phyloP scores from a whole-genome alignment of 37 sponge, comb jelly and placozoan genomes.

The Dysidea cf. avara region DNA sequence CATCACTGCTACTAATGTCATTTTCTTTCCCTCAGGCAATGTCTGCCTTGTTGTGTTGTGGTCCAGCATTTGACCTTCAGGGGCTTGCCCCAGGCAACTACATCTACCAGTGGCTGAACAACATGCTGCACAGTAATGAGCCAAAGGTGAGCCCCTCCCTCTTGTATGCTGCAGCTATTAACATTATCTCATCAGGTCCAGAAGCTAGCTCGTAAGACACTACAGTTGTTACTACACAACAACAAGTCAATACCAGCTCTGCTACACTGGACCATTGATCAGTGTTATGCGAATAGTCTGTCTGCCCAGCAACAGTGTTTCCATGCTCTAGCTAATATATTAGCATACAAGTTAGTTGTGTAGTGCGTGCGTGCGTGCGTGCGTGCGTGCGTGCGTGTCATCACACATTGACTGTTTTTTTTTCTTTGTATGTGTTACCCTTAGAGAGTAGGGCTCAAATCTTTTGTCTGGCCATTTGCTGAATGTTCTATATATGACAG shows the following conservation, averaged over 20 bases:
- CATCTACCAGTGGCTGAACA: slow-evolving; percentile 81
- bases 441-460: too few relatives aligned
- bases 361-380: slow-evolving; percentile 1
- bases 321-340: slow-evolving; percentile 73
- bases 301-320: slow-evolving; percentile 74
- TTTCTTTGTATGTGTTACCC: too few relatives aligned
- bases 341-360: slow-evolving; percentile 50
- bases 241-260: slow-evolving; percentile 54
- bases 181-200: slow-evolving; percentile 47
- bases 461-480: too few relatives aligned
- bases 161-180: background rate
- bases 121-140: slow-evolving; percentile 66
- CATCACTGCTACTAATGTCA: too few relatives aligned
- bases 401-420: background rate
- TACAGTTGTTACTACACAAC: slow-evolving; percentile 76
- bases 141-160: slow-evolving; percentile 34
- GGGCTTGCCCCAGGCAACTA: slow-evolving; percentile 61
- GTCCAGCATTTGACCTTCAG: slow-evolving; percentile 74
- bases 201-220: slow-evolving; percentile 63
- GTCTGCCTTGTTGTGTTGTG: slow-evolving; percentile 89
- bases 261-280: slow-evolving; percentile 79
- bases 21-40: slow-evolving; percentile 76
- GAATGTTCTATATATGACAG: too few relatives aligned
- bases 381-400: background rate
- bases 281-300: slow-evolving; percentile 56